Conservation (phyloP, 92 coral and sea anemone species). For the Porites evermanni region DNA sequence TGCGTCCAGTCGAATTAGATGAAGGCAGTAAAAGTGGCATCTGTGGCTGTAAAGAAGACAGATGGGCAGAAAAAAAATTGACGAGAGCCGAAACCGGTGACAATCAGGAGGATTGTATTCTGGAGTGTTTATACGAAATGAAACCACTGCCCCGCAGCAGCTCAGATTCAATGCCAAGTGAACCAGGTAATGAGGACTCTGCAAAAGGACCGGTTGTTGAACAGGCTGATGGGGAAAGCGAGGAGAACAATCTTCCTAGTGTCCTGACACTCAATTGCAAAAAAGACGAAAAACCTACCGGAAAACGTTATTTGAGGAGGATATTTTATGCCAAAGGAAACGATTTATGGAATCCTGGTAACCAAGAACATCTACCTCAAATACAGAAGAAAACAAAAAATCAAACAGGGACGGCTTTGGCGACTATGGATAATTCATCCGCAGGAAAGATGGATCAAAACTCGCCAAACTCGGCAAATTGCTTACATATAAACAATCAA, state of each 20-base stretch:
- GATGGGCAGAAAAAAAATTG: background rate
- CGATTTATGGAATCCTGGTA: background rate
- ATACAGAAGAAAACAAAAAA: background rate
- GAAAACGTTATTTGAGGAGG: slow-evolving; percentile 11
- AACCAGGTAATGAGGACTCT: background rate
- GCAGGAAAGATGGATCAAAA: background rate
- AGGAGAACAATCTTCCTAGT: background rate
- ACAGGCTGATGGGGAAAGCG: background rate
- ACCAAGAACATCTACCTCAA: slow-evolving; percentile 2
- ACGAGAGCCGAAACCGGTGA: background rate
- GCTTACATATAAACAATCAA: background rate
- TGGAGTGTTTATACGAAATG: background rate
- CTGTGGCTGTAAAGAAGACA: background rate
- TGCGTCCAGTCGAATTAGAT: background rate
- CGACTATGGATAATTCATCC: background rate
- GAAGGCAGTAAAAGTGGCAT: background rate
- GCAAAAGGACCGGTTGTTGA: background rate
- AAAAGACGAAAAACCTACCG: background rate
- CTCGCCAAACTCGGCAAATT: background rate
- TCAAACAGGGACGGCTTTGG: background rate
- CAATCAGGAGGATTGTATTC: background rate
- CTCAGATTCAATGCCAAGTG: background rate
- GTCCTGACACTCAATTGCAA: background rate
- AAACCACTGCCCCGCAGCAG: background rate
- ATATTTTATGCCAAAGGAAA: slow-evolving; percentile 36